phyloP scores from a whole-genome alignment of 2,888 invertebrate species.

The Drosophila paranaensis region DNA sequence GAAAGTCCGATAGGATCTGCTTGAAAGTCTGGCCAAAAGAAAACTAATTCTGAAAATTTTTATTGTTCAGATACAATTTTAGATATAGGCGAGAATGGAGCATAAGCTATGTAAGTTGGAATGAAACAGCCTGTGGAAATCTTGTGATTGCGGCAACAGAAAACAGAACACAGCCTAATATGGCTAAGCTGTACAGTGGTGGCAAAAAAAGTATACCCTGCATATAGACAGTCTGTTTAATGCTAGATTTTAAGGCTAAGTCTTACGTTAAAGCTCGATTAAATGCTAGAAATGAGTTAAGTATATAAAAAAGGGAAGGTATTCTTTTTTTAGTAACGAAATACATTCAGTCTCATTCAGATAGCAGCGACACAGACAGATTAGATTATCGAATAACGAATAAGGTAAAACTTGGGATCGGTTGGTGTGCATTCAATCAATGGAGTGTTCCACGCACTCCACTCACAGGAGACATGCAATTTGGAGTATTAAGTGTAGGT shows the following conservation, averaged over 20 bases:
- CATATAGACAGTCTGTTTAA: background rate
- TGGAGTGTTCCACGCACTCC: conserved; percentile 20
- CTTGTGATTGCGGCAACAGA: conserved; percentile 1
- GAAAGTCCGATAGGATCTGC: conserved; percentile 3
- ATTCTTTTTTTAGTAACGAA: conserved; percentile 2
- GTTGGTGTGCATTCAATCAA: conserved; percentile 17
- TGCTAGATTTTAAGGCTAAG: background rate
- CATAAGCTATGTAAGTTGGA: background rate
- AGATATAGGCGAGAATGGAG: background rate
- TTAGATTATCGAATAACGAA: conserved; percentile 11
- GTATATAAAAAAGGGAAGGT: conserved; percentile 1
- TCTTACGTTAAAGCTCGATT: conserved; percentile 30
- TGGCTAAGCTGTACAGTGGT: background rate
- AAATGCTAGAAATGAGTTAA: conserved; percentile 32
- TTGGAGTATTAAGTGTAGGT: conserved; percentile 30
- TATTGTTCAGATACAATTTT: background rate
- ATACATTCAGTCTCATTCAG: conserved; percentile 25
- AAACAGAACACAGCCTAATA: background rate
- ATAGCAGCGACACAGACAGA: conserved; percentile 9
- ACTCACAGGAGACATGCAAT: conserved; percentile 42
- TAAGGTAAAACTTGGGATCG: conserved; percentile 25
- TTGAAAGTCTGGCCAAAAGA: background rate
- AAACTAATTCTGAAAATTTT: background rate
- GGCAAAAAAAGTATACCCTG: conserved; percentile 2
- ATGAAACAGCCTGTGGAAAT: background rate